phyloP scores from a whole-genome alignment of 2,888 invertebrate species.

The Lasioglossum morio region DNA sequence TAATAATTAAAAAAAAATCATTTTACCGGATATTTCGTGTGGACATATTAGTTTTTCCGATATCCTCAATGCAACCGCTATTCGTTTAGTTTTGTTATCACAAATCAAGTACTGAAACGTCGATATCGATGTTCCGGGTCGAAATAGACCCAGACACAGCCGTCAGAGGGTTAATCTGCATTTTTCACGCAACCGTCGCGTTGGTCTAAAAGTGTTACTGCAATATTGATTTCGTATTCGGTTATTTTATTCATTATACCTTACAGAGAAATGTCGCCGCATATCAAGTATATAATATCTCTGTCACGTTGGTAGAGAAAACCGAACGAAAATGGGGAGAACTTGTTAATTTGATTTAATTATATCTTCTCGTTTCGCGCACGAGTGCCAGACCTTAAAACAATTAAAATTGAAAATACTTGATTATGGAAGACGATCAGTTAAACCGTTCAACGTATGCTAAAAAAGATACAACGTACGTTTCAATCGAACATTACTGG shows the following conservation, averaged over 20 bases:
- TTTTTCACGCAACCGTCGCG: background rate
- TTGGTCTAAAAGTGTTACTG: background rate
- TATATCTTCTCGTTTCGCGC: background rate
- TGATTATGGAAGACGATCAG: background rate
- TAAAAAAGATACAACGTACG: background rate
- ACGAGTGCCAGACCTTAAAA: background rate
- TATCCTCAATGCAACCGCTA: no score
- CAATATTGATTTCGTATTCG: background rate
- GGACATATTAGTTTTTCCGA: no score
- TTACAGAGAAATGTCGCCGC: background rate
- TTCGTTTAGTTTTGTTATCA: no score
- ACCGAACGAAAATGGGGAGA: background rate
- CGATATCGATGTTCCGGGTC: no score
- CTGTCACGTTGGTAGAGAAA: background rate
- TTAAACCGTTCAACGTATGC: background rate
- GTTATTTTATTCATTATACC: background rate
- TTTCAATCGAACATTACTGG: background rate
- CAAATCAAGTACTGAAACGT: no score
- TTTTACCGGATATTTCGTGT: no score
- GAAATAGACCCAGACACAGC: no score
- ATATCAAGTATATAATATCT: background rate
- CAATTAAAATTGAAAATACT: background rate
- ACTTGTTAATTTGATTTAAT: conserved; percentile 3
- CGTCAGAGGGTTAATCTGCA: no score
- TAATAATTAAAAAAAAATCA: no score